Percentiles rank a stretch among this genome's conserved stretches.
phyloP scores from a whole-genome alignment of 2,888 invertebrate genomes.

The Oscheius sp. region DNA sequence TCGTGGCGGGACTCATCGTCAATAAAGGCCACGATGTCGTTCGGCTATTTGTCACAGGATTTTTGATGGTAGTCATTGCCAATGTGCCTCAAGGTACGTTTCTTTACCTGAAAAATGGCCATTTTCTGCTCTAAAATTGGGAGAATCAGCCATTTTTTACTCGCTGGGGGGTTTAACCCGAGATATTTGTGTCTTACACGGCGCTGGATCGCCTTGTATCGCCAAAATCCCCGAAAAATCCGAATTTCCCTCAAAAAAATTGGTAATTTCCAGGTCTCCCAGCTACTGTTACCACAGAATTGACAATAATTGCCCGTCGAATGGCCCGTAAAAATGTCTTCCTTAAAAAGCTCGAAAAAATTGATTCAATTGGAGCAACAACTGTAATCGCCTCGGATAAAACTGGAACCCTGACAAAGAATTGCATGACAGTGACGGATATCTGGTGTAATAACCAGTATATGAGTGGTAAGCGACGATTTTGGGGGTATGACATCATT shows the following conservation, averaged over 20 bases:
- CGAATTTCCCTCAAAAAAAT: not conserved
- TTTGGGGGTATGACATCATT: too few species aligned
- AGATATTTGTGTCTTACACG: not conserved
- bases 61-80: slow-evolving; percentile 63
- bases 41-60: slow-evolving; percentile 61
- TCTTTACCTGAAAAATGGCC: too few species aligned
- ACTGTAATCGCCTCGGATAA: slow-evolving; percentile 57
- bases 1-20: slow-evolving; percentile 55
- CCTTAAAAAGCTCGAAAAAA: slow-evolving; percentile 58
- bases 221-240: not conserved
- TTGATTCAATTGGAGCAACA: slow-evolving; percentile 57
- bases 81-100: slow-evolving; percentile 61
- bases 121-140: too few species aligned
- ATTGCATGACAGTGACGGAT: slow-evolving; percentile 60
- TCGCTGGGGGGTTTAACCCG: too few species aligned
- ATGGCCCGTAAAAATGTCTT: slow-evolving; percentile 59
- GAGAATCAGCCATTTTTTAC: too few species aligned
- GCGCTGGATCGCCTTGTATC: not conserved
- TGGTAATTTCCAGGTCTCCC: slow-evolving; percentile 45
- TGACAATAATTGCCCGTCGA: slow-evolving; percentile 58
- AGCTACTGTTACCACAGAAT: slow-evolving; percentile 55
- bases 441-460: slow-evolving; percentile 54
- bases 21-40: slow-evolving; percentile 52
- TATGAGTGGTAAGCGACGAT: slow-evolving; percentile 44
- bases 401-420: slow-evolving; percentile 59